phyloP scores from a whole-genome alignment of 2,797 vertebrate genomes.

The Rhabdophis nuchalis region DNA sequence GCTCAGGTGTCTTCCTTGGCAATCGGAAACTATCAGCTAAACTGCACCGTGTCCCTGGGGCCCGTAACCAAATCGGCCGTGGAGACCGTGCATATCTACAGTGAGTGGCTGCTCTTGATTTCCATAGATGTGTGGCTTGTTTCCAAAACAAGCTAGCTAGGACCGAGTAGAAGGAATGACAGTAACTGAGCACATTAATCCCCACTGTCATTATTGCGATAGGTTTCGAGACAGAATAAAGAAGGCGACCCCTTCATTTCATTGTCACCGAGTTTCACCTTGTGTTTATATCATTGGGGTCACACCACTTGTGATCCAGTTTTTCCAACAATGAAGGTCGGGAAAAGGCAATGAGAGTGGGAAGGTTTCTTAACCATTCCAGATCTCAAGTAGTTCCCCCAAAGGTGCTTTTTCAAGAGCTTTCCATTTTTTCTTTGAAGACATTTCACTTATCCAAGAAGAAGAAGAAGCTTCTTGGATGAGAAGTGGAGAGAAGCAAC shows the following conservation, averaged over 20 bases:
- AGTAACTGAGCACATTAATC: background rate
- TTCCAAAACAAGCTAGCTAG: background rate
- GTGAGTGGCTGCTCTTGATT: slow-evolving; percentile 47
- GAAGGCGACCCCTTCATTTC: background rate
- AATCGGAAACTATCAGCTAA: slow-evolving; percentile 31
- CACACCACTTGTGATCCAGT: no score
- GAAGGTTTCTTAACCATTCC: background rate
- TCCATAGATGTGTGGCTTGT: background rate
- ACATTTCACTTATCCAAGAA: no score
- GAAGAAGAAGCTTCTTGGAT: no score
- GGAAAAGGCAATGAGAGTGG: background rate
- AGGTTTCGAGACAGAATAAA: background rate
- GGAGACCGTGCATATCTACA: slow-evolving; percentile 55
- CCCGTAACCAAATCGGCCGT: slow-evolving; percentile 42
- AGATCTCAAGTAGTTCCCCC: background rate
- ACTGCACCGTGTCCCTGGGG: slow-evolving; percentile 57
- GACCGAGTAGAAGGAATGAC: background rate
- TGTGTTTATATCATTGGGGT: background rate
- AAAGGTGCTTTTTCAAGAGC: no score
- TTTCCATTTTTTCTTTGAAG: no score
- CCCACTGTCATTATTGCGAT: background rate
- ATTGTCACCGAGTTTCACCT: background rate
- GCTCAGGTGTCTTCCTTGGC: slow-evolving; percentile 12
- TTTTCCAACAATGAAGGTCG: background rate
- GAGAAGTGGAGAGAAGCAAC: no score